Evolutionary conservation across 2,888 invertebrate genomes (phyloP), one percentile per base, ranked within the genome.

Genomic region (Autographa gamma): DNA sequence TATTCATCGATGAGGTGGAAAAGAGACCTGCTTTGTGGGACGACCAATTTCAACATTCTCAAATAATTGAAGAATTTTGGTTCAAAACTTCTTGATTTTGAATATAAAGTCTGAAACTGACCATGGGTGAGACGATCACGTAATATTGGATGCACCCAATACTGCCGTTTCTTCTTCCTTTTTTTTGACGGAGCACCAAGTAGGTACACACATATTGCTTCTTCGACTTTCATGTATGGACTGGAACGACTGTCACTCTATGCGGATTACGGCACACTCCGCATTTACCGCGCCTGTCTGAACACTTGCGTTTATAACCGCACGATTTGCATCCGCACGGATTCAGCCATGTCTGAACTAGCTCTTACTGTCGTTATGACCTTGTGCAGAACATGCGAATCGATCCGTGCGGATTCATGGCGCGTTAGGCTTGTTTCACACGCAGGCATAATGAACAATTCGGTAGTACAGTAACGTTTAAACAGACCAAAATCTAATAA

Each of bases 51-150:
- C 71, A 80, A 84, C 85, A 86, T 84, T 81, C 82, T 79, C 69
- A 85, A 84, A 78, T 85, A 84, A 76, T 85, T 67, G 71, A 84
- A 84, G 79, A 86, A 82, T 74, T 79, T 80, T 18, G 69, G 67
- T 63, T 76, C 79, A 77, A 73, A 81, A 74, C 74, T 76, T 81
- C 84, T 84, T 74, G 82, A 77, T 67, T 85, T 85, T 65, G 83
- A 80, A 82, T 84, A 84, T 77, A 86, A 79, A 58, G 84, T 86
- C 72, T 81, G 73, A 69, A 82, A 80, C 68, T 77, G 79, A 71
- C 77, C 79, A 78, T 79, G 76, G 73, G 66, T 63, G 60, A 77
- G 78, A 70, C 75, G 65, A 60, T 82, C 76, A 66, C 74, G 38
- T 79, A 77, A 77, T 76, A 78, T 70, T 77, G 77, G 75, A 76